A percentile compares a stretch with the other conserved stretches of the same genome.
Evolutionary conservation across 1,140 invertebrate species (phyloP).

Genomic region (Geopemphigus sp.): DNA sequence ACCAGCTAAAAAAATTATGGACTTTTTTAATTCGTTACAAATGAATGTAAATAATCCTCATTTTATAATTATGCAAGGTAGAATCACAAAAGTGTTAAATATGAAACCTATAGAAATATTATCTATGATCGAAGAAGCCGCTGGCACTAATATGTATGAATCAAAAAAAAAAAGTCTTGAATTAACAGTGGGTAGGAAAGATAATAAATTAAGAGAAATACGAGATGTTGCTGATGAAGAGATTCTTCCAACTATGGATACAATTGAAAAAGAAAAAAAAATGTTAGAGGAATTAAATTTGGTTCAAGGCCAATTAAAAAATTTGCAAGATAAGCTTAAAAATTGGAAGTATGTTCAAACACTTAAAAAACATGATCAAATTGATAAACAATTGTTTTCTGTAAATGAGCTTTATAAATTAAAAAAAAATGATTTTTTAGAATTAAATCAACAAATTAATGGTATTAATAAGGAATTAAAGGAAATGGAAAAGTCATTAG

Average conservation of each 20-base stretch:
- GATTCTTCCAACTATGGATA: constrained; percentile 36
- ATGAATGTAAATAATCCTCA: constrained; percentile 99
- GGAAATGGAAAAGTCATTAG: not conserved
- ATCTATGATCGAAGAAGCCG: constrained; percentile 98
- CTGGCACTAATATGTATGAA: constrained; percentile 97
- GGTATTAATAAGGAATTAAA: not conserved
- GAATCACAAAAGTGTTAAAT: constrained; percentile 98
- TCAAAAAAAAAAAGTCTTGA: constrained; percentile 85
- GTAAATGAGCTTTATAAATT: not conserved
- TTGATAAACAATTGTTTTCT: no score
- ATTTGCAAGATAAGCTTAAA: constrained; percentile 8
- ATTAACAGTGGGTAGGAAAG: constrained; percentile 91
- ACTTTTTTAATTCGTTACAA: constrained; percentile 94
- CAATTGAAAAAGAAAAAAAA: constrained; percentile 32
- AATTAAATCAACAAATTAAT: not conserved
- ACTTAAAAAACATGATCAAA: not conserved
- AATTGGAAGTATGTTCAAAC: constrained; percentile 5
- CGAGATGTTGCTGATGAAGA: constrained; percentile 65
- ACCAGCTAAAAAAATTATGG: constrained; percentile 83
- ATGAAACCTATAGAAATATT: constrained; percentile 98
- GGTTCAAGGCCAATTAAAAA: constrained; percentile 33
- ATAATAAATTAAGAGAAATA: constrained; percentile 84
- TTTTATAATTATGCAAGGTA: constrained; percentile 99
- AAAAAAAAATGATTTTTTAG: not conserved
- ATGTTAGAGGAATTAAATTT: constrained; percentile 48